A percentile compares a stretch with the other conserved stretches of the same genome.
Evolutionary conservation across 1,140 invertebrate genomes (phyloP).

Genomic region (Diploscapter pachys): DNA sequence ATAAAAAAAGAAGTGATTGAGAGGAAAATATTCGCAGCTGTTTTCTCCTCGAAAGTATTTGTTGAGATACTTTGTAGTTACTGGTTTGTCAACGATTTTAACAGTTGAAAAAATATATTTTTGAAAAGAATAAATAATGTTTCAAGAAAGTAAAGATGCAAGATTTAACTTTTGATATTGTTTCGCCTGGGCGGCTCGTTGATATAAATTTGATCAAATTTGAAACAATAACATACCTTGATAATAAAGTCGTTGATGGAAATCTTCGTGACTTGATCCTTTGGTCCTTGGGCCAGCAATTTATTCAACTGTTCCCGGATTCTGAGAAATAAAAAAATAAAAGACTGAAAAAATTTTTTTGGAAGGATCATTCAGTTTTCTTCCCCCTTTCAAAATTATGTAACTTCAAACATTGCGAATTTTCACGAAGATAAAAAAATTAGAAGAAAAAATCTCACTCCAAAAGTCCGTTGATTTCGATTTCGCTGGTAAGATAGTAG

Average conservation of each 20-base stretch:
- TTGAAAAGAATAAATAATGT: too few relatives aligned
- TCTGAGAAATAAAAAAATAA: conserved; percentile 7
- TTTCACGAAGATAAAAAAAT: conserved; percentile 11
- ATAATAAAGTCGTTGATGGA: conserved; percentile 32
- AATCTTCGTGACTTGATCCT: conserved; percentile 13
- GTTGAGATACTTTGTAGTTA: too few relatives aligned
- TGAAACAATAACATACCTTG: conserved; percentile 5
- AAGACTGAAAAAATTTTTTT: background rate
- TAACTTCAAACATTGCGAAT: conserved; percentile 16
- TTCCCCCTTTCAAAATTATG: too few relatives aligned
- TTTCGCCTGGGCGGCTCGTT: too few relatives aligned
- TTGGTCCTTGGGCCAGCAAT: conserved; percentile 13
- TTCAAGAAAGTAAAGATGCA: too few relatives aligned
- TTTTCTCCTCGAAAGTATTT: too few relatives aligned
- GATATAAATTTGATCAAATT: background rate
- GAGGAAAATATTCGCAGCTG: background rate
- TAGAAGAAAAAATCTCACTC: background rate
- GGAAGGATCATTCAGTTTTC: too few relatives aligned
- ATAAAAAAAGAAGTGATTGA: background rate
- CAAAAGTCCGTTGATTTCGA: background rate
- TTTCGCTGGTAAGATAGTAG: background rate
- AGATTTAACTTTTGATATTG: too few relatives aligned
- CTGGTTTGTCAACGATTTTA: too few relatives aligned
- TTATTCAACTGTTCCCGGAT: conserved; percentile 6
- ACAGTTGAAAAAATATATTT: too few relatives aligned